Conservation (phyloP, 2,888 invertebrate species). For the Catonia carolina region DNA sequence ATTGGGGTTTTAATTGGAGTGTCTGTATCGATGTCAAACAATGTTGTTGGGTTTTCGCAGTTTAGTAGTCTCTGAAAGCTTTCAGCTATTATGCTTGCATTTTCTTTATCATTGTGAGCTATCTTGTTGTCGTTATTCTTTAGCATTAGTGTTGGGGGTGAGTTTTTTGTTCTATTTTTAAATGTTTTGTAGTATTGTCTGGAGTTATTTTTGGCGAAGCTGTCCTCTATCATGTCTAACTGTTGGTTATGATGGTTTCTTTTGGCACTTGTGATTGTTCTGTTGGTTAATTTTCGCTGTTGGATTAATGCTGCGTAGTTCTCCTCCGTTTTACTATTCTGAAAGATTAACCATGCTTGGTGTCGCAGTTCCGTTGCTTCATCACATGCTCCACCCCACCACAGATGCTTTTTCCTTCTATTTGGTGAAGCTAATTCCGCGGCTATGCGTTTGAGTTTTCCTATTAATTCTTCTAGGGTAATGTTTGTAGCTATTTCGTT, state of each 20-base stretch:
- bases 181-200: background rate
- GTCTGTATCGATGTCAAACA: background rate
- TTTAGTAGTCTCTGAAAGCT: background rate
- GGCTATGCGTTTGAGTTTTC: background rate
- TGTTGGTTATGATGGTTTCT: too few species aligned
- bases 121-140: background rate
- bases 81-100: background rate
- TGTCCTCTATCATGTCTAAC: background rate
- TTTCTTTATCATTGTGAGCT: background rate
- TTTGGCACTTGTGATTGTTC: too few species aligned
- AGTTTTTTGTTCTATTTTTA: background rate
- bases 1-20: background rate
- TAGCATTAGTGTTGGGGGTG: background rate
- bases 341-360: background rate
- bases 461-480: background rate
- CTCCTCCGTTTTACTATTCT: background rate
- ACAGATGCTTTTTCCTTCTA: background rate
- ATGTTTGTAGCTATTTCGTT: background rate
- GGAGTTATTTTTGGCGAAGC: background rate
- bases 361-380: background rate
- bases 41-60: background rate
- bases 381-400: background rate
- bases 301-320: background rate
- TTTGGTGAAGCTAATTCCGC: background rate
- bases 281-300: background rate